Conservation (phyloP, 2,797 vertebrate genomes). For the Pachyuromys duprasi region DNA sequence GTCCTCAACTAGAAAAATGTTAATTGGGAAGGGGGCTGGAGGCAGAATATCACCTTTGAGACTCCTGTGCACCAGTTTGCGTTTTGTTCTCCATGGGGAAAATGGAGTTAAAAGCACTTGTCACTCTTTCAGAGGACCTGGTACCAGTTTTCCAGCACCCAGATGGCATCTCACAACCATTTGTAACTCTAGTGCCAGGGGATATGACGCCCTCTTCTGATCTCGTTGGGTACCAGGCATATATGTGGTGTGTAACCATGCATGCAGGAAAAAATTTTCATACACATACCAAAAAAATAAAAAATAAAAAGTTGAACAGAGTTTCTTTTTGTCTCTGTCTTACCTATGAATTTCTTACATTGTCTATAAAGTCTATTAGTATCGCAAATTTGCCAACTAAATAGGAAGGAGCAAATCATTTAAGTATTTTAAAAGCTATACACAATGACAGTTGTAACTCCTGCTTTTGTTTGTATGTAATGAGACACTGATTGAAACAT, state of each 20-base stretch:
- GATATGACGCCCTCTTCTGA: not conserved
- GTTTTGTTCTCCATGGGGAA: not conserved
- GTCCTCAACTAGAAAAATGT: not conserved
- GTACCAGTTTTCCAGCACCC: not conserved
- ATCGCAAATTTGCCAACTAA: not conserved
- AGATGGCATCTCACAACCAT: not conserved
- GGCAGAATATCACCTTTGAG: not conserved
- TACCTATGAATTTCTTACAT: not conserved
- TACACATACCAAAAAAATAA: too few species aligned
- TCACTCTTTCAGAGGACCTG: not conserved
- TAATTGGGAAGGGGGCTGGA: not conserved
- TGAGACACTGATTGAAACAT: not conserved
- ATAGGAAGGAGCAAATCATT: not conserved
- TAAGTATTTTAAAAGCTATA: slow-evolving; percentile 13
- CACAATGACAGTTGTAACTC: not conserved
- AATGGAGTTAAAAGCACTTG: not conserved
- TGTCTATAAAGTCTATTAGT: not conserved
- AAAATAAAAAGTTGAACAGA: not conserved
- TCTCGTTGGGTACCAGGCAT: not conserved
- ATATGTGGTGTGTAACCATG: not conserved
- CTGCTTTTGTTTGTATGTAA: not conserved
- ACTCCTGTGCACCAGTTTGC: not conserved
- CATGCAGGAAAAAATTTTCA: not conserved
- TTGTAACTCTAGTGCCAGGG: not conserved
- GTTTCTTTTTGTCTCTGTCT: not conserved